Conservation (phyloP, 2,113 vertebrate species). For the Terrapene triunguis region DNA sequence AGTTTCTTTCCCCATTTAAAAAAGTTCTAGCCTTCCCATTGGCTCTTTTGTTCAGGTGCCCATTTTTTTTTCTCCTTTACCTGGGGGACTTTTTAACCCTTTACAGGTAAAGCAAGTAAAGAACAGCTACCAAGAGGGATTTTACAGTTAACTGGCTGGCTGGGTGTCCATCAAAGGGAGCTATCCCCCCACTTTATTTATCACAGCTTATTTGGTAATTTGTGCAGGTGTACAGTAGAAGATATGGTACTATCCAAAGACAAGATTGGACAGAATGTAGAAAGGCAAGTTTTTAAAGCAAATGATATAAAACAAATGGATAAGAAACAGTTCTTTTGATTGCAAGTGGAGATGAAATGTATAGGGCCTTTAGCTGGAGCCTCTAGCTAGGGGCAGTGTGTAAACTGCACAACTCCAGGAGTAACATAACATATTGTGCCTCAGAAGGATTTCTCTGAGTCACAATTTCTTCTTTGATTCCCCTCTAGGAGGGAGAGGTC, state of each 20-base stretch:
- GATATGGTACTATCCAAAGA: neutral
- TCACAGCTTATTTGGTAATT: neutral
- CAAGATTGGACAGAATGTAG: neutral
- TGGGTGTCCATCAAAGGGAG: no score
- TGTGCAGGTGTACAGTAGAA: neutral
- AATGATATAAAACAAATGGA: neutral
- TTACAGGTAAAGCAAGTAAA: no score
- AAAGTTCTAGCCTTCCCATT: no score
- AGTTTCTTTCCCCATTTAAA: no score
- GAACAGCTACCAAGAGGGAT: no score
- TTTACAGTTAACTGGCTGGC: no score
- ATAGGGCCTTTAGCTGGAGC: neutral
- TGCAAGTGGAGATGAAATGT: neutral
- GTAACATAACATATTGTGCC: neutral
- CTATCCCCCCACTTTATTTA: no score
- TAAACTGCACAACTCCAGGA: neutral
- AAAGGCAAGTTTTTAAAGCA: neutral
- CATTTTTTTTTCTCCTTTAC: no score
- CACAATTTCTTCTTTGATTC: neutral
- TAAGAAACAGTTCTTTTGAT: neutral
- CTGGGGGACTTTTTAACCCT: no score
- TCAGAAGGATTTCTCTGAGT: rapidly evolving
- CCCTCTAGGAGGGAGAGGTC: neutral
- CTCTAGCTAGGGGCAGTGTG: no score
- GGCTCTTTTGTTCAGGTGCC: no score